A percentile compares a stretch with the other conserved stretches of the same genome.
phyloP scores from a whole-genome alignment of 2,888 invertebrate species.

The Tenthredo notha region DNA sequence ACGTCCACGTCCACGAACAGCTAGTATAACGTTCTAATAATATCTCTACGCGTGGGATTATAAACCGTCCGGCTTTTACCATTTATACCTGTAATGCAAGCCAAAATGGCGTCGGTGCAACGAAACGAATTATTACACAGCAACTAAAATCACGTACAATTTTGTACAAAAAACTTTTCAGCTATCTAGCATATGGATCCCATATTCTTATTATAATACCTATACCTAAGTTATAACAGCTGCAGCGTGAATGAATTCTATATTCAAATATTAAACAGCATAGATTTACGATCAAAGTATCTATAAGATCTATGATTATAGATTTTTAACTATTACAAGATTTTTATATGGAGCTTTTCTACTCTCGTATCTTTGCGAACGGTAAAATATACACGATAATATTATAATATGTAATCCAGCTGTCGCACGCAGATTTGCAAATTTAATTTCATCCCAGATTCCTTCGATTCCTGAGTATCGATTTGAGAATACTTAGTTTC shows the following conservation, averaged over 20 bases:
- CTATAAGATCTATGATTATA: neutral
- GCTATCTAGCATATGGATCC: neutral
- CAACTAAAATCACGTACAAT: neutral
- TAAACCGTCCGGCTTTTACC: conserved; percentile 53
- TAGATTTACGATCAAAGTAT: neutral
- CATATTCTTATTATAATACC: neutral
- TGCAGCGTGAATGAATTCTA: neutral
- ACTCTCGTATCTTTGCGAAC: neutral
- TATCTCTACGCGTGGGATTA: conserved; percentile 54
- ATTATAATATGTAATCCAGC: neutral
- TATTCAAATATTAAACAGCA: neutral
- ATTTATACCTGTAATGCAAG: conserved; percentile 50
- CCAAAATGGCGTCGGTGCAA: conserved; percentile 49
- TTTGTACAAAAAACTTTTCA: neutral
- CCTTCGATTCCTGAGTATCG: neutral
- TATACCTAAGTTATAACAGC: too few species aligned
- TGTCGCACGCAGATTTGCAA: neutral
- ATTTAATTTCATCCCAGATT: neutral
- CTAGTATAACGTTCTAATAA: conserved; percentile 50
- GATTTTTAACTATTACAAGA: neutral
- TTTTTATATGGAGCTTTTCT: neutral
- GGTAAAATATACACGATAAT: neutral
- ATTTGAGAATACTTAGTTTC: too few species aligned
- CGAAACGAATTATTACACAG: neutral
- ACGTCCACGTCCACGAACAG: neutral